Evolutionary conservation across 2,113 vertebrate genomes (phyloP).

Genomic region (Chrysemys picta): DNA sequence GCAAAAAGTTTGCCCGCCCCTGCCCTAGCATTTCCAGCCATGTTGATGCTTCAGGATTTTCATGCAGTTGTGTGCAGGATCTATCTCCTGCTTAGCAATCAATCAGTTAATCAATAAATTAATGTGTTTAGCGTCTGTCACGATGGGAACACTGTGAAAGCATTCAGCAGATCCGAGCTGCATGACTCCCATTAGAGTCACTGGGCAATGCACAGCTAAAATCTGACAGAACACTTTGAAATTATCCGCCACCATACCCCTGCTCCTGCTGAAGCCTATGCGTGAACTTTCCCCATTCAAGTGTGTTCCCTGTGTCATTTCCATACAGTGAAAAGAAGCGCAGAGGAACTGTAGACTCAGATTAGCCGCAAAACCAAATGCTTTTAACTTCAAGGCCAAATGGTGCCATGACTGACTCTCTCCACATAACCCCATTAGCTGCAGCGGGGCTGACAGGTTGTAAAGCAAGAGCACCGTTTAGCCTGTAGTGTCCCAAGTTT

Average conservation of each 20-base stretch:
- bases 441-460: neutral
- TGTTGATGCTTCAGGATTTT: neutral
- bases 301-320: neutral
- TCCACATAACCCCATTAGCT: neutral
- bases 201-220: conserved; percentile 32
- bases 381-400: neutral
- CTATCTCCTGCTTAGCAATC: neutral
- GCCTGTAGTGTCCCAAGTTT: fast-evolving
- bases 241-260: neutral
- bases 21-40: neutral
- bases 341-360: neutral
- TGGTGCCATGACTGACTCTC: neutral
- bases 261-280: neutral
- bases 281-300: neutral
- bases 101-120: conserved; percentile 2
- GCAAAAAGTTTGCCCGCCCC: too few species aligned
- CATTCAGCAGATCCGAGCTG: conserved; percentile 41
- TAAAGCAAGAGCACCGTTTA: neutral
- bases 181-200: conserved; percentile 38
- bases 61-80: neutral
- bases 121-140: neutral
- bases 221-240: conserved; percentile 48
- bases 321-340: neutral
- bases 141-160: conserved; percentile 11
- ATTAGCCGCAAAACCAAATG: neutral